These are phyloP conservation scores for Aricia artaxerxes DNA, from an alignment of 2,888 invertebrate genomes.

Conservation along the genomic window DNA sequence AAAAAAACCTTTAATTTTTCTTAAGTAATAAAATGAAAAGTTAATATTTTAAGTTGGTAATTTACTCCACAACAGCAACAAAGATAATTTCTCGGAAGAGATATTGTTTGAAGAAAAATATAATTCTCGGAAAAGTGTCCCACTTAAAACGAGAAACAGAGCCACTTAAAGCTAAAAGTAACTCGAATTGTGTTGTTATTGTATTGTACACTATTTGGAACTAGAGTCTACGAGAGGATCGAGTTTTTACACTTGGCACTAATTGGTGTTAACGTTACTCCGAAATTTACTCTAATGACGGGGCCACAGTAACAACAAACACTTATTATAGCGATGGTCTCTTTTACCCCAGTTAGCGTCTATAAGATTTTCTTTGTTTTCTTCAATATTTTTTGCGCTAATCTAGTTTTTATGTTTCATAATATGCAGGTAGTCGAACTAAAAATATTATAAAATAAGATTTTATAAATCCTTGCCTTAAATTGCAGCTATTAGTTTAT, in stretches of 20 bases:
- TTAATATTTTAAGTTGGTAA: background rate
- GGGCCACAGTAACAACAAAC: background rate
- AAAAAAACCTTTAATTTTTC: background rate
- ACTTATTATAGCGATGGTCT: background rate
- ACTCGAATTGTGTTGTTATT: background rate
- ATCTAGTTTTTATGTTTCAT: no score
- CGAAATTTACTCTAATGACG: slow-evolving; percentile 30
- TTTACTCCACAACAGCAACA: background rate
- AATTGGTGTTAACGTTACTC: slow-evolving; percentile 56
- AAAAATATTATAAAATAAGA: no score
- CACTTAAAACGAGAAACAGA: background rate
- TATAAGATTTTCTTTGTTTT: no score
- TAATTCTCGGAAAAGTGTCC: background rate
- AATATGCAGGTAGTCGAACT: no score
- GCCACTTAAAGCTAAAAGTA: background rate
- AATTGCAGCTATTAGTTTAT: no score
- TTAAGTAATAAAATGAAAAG: background rate
- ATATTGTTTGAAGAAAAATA: slow-evolving; percentile 1
- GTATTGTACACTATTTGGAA: background rate
- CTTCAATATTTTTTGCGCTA: no score
- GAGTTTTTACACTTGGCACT: slow-evolving; percentile 56
- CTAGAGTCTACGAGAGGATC: background rate
- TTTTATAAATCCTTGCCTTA: no score
- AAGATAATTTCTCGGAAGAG: background rate
- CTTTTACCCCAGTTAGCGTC: background rate